Conservation (phyloP, 2,888 invertebrate genomes). For the Drosophila anceps region DNA sequence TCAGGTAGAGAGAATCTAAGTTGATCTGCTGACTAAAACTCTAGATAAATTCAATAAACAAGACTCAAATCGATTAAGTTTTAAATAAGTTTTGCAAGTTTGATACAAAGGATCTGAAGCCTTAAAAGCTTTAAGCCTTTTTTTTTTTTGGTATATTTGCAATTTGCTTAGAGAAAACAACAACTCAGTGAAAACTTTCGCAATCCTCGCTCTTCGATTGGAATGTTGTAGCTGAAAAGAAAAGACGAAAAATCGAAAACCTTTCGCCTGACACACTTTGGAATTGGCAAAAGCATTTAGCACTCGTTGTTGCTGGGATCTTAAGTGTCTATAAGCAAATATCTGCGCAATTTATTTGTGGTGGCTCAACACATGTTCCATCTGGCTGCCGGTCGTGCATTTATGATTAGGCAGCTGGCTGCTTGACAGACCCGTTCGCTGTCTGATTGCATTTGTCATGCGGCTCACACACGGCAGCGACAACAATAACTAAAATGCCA, state of each 20-base stretch:
- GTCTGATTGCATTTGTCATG: slow-evolving; percentile 59
- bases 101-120: background rate
- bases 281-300: slow-evolving; percentile 9
- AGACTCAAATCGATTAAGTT: background rate
- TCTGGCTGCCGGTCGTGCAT: slow-evolving; percentile 41
- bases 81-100: background rate
- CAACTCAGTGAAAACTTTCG: background rate
- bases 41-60: no score
- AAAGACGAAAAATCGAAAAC: background rate
- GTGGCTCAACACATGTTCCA: slow-evolving; percentile 51
- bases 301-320: slow-evolving; percentile 11
- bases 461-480: slow-evolving; percentile 45
- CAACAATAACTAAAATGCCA: slow-evolving; percentile 30
- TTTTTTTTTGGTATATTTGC: background rate
- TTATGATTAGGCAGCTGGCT: slow-evolving; percentile 40
- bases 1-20: background rate
- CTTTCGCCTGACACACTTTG: slow-evolving; percentile 49
- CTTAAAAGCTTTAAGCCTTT: no score
- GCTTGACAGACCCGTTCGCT: slow-evolving; percentile 17
- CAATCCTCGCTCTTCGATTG: background rate
- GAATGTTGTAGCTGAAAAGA: background rate
- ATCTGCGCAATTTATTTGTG: slow-evolving; percentile 44
- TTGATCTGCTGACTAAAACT: no score
- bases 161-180: background rate
- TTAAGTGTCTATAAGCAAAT: slow-evolving; percentile 6